Evolutionary conservation across 2,888 invertebrate genomes (phyloP).

Genomic region (Branchipolynoe longqiensis): DNA sequence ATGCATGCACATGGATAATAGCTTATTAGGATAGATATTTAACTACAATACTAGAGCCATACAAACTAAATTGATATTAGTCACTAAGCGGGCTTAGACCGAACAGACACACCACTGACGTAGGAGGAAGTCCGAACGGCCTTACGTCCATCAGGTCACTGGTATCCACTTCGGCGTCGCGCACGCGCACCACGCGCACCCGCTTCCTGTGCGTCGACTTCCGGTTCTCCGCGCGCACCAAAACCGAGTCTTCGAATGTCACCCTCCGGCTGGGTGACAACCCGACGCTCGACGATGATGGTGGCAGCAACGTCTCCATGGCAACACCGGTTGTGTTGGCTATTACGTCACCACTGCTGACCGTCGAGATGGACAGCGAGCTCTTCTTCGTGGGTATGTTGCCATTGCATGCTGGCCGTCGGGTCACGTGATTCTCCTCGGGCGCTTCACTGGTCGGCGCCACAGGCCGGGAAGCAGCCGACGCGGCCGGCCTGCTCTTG

Average conservation of each 20-base stretch:
- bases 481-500: neutral
- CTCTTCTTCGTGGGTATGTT: neutral
- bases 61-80: too few relatives aligned
- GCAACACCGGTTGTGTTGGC: neutral
- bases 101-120: too few relatives aligned
- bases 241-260: conserved; percentile 12
- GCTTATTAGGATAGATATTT: too few relatives aligned
- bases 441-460: neutral
- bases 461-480: neutral
- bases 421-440: conserved; percentile 3
- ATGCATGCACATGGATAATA: neutral
- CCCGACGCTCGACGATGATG: neutral
- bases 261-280: conserved; percentile 46
- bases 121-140: too few relatives aligned
- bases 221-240: neutral
- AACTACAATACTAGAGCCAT: too few relatives aligned
- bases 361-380: neutral
- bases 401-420: conserved; percentile 2
- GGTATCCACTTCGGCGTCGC: conserved; percentile 25
- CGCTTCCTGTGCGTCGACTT: neutral
- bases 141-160: neutral
- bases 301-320: neutral
- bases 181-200: conserved; percentile 18
- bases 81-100: too few relatives aligned
- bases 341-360: neutral